These are phyloP conservation scores for Maniola hyperantus DNA, from an alignment of 2,888 invertebrate species.

Conservation along the genomic window DNA sequence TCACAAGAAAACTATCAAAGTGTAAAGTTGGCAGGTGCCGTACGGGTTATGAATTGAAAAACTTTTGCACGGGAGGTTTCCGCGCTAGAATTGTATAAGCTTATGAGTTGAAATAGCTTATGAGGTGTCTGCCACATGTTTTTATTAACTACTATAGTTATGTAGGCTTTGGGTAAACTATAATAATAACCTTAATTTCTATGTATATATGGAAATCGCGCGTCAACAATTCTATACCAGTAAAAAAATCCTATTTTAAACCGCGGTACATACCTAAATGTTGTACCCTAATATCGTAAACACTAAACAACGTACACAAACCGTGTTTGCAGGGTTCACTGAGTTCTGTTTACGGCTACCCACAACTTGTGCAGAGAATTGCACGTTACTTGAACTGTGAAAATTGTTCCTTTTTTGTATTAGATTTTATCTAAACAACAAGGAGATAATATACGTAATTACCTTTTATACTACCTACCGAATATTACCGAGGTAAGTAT, in stretches of 20 bases:
- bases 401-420: conserved; percentile 10
- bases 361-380: conserved; percentile 15
- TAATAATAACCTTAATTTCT: too few relatives aligned
- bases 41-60: conserved; percentile 26
- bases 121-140: background rate
- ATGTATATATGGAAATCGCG: too few relatives aligned
- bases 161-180: too few relatives aligned
- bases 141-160: background rate
- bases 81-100: background rate
- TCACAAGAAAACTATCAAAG: conserved; percentile 35
- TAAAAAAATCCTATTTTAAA: background rate
- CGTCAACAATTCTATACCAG: background rate
- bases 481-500: too few relatives aligned
- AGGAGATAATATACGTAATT: background rate
- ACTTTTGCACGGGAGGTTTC: conserved; percentile 10
- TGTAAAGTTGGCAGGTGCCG: conserved; percentile 30
- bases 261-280: background rate
- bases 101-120: too few relatives aligned
- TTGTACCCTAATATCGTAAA: conserved; percentile 17
- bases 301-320: conserved; percentile 13
- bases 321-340: conserved; percentile 16
- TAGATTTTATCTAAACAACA: conserved; percentile 7
- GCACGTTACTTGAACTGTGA: conserved; percentile 15
- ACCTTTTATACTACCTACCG: background rate
- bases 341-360: conserved; percentile 20